Conservation (phyloP, 53 echinoderm and acorn worm genomes). For the Hippasteria phrygiana region DNA sequence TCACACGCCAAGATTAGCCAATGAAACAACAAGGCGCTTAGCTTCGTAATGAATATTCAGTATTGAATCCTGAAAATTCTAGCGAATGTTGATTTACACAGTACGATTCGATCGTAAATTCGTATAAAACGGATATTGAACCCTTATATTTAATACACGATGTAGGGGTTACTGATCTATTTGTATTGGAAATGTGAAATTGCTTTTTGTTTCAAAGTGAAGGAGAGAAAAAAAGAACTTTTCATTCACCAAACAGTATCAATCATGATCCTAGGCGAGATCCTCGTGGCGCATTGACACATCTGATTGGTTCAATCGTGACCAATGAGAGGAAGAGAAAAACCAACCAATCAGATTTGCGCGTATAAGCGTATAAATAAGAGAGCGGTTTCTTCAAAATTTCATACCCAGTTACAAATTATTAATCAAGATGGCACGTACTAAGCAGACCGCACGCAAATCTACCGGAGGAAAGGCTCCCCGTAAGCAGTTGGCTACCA, state of each 20-base stretch:
- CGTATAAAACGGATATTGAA: too few relatives aligned
- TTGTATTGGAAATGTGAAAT: too few relatives aligned
- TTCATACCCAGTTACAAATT: constrained; percentile 27
- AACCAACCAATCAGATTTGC: constrained; percentile 15
- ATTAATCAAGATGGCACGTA: constrained; percentile 82
- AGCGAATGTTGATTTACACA: too few relatives aligned
- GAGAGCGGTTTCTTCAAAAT: constrained; percentile 12
- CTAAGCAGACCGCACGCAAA: constrained; percentile 98
- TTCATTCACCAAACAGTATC: background rate
- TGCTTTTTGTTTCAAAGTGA: too few relatives aligned
- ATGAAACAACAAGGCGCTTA: background rate
- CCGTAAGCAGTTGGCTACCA: constrained; percentile 96
- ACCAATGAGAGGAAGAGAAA: constrained; percentile 7
- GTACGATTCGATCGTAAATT: too few relatives aligned
- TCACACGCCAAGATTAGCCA: background rate
- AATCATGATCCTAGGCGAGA: background rate
- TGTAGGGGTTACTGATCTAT: too few relatives aligned
- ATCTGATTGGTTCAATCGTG: background rate
- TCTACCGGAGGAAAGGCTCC: constrained; percentile 98
- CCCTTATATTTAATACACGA: too few relatives aligned
- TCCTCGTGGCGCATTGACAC: background rate
- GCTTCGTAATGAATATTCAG: constrained; percentile 11
- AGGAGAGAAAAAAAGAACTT: background rate
- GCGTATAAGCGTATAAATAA: constrained; percentile 11
- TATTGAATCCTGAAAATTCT: background rate